Conservation (phyloP, 53 echinoderm and acorn worm species). For the Hippasteria phrygiana region DNA sequence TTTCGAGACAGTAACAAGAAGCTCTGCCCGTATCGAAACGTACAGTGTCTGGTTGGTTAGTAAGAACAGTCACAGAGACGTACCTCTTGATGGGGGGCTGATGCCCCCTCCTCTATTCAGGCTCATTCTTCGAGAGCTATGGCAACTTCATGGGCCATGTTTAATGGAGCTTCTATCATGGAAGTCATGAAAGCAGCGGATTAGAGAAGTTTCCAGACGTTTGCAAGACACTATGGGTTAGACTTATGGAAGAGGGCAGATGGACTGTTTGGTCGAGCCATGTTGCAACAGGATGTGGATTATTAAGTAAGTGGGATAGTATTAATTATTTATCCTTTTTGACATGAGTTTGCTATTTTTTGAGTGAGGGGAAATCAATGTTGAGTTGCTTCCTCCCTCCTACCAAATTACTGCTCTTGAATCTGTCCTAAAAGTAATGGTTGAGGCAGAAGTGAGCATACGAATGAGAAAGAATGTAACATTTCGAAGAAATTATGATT, state of each 20-base stretch:
- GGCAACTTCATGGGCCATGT: constrained; percentile 27
- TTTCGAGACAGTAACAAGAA: neutral
- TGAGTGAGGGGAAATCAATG: constrained; percentile 7
- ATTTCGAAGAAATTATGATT: too few species aligned
- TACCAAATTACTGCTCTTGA: neutral
- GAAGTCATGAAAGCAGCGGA: constrained; percentile 22
- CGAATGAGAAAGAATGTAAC: constrained; percentile 15
- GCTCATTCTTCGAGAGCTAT: too few species aligned
- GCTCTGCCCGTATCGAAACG: neutral
- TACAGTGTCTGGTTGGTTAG: constrained; percentile 13
- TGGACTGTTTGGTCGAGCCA: constrained; percentile 7
- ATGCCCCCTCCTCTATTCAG: too few species aligned
- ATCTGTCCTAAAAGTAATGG: neutral
- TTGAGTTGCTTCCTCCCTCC: constrained; percentile 15
- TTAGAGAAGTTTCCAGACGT: constrained; percentile 4
- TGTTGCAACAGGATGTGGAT: neutral
- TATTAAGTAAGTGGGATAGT: neutral
- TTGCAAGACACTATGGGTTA: constrained; percentile 1
- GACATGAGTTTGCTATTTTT: neutral
- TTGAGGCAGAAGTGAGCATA: constrained; percentile 1
- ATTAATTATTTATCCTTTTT: neutral
- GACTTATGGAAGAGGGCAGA: constrained; percentile 14
- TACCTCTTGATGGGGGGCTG: neutral
- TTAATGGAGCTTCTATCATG: constrained; percentile 8
- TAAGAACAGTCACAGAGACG: neutral